Evolutionary conservation across 2,113 vertebrate species (phyloP), one percentile per base, ranked within the genome.

Genomic region (Nettapus auritus): DNA sequence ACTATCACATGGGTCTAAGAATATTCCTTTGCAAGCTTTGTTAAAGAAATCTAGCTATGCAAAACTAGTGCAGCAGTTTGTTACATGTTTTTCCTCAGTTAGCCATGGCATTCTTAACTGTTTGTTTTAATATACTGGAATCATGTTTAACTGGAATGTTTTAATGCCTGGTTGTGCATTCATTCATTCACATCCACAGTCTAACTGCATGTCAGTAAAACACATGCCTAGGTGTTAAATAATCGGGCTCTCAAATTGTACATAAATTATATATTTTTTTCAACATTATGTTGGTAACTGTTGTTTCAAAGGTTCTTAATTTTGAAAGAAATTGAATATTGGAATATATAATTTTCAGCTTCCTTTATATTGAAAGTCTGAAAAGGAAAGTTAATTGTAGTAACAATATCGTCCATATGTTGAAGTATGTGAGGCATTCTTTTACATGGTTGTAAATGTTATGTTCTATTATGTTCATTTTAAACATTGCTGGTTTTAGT

Each of bases 401-500:
- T 67, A 55, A 57, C 56, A 34, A 1, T 62, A 5, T n/a, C 55
- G 25, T 50, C 73, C 86, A 38, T 82, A 29, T 88, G 83, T 56
- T 86, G 74, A 79, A 25, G 28, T 80, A 46, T 5, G n/a, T 18
- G 82, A 2, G 1, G 48, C 68, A n/a, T 95, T 93, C 48, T 92
- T 96, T 86, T 76, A 73, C 34, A 73, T 46, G 52, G 33, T 44
- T 76, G 46, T 89, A 78, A 50, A 9, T 28, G 16, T 73, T 63
- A 50, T 28, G 21, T 90, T 89, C 16, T 25, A 14, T 68, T 60
- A 46, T 59, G n/a, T 96, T 94, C 4, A 34, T 91, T 95, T 94
- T 90, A 90, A 94, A 63, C 69, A 52, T 53, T 60, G 84, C 89
- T 92, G 74, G 52, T 8, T 89, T 94, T 95, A 94, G 62, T 76